Percentiles rank a stretch among this genome's conserved stretches.
phyloP scores from a whole-genome alignment of 2,888 invertebrate genomes.

The Tribolium freemani region DNA sequence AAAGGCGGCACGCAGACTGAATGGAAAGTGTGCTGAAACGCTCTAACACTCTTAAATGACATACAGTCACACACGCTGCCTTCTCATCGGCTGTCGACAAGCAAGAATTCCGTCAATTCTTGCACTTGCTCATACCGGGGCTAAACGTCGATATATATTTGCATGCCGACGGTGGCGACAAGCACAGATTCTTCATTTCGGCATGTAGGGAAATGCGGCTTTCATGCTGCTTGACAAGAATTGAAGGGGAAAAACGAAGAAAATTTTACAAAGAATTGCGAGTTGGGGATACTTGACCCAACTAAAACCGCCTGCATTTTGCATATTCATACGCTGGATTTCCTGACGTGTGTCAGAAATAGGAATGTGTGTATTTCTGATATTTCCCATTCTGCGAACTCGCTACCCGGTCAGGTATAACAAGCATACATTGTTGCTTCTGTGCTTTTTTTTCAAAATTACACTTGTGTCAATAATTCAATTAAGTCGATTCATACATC shows the following conservation, averaged over 20 bases:
- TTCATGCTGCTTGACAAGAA: neutral
- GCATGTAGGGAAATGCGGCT: neutral
- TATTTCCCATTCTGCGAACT: neutral
- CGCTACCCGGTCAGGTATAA: too few species aligned
- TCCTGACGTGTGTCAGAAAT: neutral
- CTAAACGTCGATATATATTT: conserved; percentile 11
- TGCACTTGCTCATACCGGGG: neutral
- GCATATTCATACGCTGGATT: neutral
- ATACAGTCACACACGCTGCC: conserved; percentile 41
- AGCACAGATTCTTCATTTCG: conserved; percentile 20
- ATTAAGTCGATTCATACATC: neutral
- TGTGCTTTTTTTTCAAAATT: neutral
- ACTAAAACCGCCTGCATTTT: neutral
- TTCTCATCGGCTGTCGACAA: conserved; percentile 30
- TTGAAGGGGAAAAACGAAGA: conserved; percentile 1
- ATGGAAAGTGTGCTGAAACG: conserved; percentile 42
- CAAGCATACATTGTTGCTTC: neutral
- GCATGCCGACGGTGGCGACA: conserved; percentile 7
- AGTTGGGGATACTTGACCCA: neutral
- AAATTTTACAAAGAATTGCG: neutral
- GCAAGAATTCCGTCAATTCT: conserved; percentile 31
- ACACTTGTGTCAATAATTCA: neutral
- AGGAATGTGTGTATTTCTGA: neutral
- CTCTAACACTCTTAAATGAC: conserved; percentile 41
- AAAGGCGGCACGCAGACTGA: conserved; percentile 41